Conservation (phyloP, 1,140 invertebrate genomes). For the Drosophila persimilis region DNA sequence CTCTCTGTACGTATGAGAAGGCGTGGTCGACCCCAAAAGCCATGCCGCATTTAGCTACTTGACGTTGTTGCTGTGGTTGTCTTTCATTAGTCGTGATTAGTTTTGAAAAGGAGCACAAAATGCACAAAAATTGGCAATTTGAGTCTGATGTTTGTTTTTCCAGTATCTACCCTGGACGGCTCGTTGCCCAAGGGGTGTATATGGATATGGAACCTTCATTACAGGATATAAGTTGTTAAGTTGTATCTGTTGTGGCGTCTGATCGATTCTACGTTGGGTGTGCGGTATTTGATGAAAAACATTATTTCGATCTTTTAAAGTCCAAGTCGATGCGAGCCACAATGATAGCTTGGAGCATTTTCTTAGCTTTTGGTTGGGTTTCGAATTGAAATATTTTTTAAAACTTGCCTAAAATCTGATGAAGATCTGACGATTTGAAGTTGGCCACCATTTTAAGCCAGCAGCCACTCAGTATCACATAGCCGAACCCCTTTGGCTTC, state of each 20-base stretch:
- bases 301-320: no score
- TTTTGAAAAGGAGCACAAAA: conserved; percentile 60
- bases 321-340: no score
- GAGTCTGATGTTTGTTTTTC: conserved; percentile 40
- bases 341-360: no score
- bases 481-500: background rate
- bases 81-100: conserved; percentile 78
- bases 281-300: no score
- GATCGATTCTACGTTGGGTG: no score
- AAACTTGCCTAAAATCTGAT: no score
- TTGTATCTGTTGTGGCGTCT: no score
- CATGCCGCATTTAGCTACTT: conserved; percentile 19
- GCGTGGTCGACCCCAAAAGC: conserved; percentile 68
- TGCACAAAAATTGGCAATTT: conserved; percentile 60
- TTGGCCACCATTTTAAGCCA: no score
- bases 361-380: no score
- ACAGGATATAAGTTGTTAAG: no score
- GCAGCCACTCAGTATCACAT: background rate
- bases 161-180: background rate
- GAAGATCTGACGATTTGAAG: no score
- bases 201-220: no score
- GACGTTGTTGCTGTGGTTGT: conserved; percentile 51
- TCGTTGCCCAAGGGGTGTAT: background rate
- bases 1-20: conserved; percentile 3
- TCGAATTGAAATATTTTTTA: background rate